Evolutionary conservation across 2,113 vertebrate genomes (phyloP), one percentile per base, ranked within the genome.

Genomic region (Strix aluco): DNA sequence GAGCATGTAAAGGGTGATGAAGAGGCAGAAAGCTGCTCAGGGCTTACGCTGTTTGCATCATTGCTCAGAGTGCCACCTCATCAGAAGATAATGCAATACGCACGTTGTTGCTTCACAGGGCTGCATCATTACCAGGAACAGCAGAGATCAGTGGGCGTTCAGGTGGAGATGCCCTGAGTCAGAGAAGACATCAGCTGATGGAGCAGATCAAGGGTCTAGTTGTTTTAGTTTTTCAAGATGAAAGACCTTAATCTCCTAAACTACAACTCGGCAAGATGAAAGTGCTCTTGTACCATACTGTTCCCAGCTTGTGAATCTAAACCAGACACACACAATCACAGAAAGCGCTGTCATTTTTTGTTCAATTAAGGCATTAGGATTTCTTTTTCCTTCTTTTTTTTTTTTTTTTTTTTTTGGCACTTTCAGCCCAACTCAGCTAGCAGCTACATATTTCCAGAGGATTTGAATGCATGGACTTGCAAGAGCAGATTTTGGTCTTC

Each of bases 81-180:
- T 9, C 90, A 87, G 80, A 44, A 82, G 84, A 57, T 92, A 69
- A 91, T 15, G 97, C 95, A 97, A 96, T 81, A 44, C 1, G 0
- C 51, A 9, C 1, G 2, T 70, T 32, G 44, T 95, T 97, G 95
- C 92, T 61, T 85, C 96, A 95, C 7, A 4, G 63, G 5, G 38
- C 91, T 73, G 93, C 97, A 82, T 95, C 92, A 92, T 52, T 89
- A 89, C 95, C 96, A 90, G 96, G 92, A 96, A 94, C 81, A 34
- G 77, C 69, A 86, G 91, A 83, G 83, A 87, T 32, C 92, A 89
- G 95, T 95, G 81, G 91, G 95, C 3, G 92, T 95, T 38, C 96
- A 97, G 95, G 96, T 95, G 91, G 92, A 87, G 88, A n/a, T 92
- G 86, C 81, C 92, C 83, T 97, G 92, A 97, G 84, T 95, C 97